These are phyloP conservation scores for Podarcis raffonei DNA, from an alignment of 2,113 vertebrate genomes.

Conservation along the genomic window DNA sequence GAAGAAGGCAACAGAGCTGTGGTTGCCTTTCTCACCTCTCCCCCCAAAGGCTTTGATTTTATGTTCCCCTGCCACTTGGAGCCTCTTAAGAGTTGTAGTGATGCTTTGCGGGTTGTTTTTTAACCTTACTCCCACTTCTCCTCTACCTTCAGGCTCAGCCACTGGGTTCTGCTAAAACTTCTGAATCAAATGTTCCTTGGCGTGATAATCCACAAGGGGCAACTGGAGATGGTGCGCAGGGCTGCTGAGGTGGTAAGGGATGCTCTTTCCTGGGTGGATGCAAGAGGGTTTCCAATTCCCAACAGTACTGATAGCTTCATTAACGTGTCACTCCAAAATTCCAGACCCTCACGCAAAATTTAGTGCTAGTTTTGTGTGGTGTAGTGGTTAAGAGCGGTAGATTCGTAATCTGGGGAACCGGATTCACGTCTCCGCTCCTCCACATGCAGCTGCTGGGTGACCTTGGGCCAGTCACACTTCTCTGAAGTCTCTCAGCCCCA, in stretches of 20 bases:
- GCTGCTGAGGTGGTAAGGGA: constrained; percentile 60
- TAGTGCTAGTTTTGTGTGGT: too few species aligned
- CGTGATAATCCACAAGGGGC: constrained; percentile 74
- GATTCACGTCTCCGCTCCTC: too few species aligned
- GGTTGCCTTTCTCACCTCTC: background rate
- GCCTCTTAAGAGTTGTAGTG: background rate
- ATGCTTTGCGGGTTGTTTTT: rapidly evolving
- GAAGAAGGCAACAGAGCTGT: background rate
- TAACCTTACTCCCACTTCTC: too few species aligned
- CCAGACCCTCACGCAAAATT: too few species aligned
- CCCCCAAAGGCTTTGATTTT: too few species aligned
- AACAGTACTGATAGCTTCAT: background rate
- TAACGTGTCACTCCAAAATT: too few species aligned
- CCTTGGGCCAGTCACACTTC: too few species aligned
- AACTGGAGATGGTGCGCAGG: constrained; percentile 74
- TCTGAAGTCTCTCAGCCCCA: too few species aligned
- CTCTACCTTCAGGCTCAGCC: constrained; percentile 54
- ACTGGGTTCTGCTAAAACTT: constrained; percentile 73
- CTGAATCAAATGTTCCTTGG: constrained; percentile 67
- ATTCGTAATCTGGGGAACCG: too few species aligned
- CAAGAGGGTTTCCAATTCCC: background rate
- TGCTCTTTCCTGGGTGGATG: background rate
- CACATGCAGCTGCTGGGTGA: too few species aligned
- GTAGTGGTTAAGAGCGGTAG: too few species aligned
- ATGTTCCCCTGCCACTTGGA: background rate